These are phyloP conservation scores for Hyperoplus lanceolatus DNA, from an alignment of 2,797 vertebrate genomes.

Conservation along the genomic window DNA sequence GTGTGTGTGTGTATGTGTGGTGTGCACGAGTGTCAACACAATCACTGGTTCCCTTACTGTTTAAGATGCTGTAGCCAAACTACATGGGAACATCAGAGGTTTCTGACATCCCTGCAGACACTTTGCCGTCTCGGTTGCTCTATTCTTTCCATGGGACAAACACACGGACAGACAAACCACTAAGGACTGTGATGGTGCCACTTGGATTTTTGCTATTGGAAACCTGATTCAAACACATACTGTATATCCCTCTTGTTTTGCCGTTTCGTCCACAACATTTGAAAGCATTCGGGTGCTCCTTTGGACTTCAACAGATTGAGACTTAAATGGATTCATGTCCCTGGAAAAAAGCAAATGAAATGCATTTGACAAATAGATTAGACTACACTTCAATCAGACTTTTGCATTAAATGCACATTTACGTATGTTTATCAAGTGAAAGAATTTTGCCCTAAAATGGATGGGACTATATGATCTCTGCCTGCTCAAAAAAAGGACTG, in stretches of 20 bases:
- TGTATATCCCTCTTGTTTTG: not conserved
- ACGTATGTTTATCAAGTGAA: constrained; percentile 32
- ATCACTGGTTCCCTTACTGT: constrained; percentile 29
- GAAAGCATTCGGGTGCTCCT: constrained; percentile 17
- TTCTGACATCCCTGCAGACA: constrained; percentile 17
- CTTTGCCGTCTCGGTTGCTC: constrained; percentile 11
- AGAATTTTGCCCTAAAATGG: constrained; percentile 2
- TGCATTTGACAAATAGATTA: constrained; percentile 13
- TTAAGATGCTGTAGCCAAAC: constrained; percentile 50
- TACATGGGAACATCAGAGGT: constrained; percentile 26
- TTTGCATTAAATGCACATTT: constrained; percentile 55
- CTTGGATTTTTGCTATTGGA: constrained; percentile 25
- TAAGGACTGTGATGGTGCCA: constrained; percentile 23
- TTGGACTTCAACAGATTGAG: constrained; percentile 10
- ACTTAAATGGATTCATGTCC: constrained; percentile 14
- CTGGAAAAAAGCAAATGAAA: constrained; percentile 27
- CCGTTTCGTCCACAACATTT: constrained; percentile 15
- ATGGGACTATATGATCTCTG: not conserved
- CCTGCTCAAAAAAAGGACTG: constrained; percentile 6
- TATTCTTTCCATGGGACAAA: constrained; percentile 22
- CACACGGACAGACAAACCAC: constrained; percentile 52
- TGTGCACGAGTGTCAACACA: constrained; percentile 26
- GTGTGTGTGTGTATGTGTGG: not conserved
- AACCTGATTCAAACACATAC: constrained; percentile 10
- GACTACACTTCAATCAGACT: constrained; percentile 29